Evolutionary conservation across 2,797 vertebrate species (phyloP), one percentile per base, ranked within the genome.

Genomic region (Acomys russatus): DNA sequence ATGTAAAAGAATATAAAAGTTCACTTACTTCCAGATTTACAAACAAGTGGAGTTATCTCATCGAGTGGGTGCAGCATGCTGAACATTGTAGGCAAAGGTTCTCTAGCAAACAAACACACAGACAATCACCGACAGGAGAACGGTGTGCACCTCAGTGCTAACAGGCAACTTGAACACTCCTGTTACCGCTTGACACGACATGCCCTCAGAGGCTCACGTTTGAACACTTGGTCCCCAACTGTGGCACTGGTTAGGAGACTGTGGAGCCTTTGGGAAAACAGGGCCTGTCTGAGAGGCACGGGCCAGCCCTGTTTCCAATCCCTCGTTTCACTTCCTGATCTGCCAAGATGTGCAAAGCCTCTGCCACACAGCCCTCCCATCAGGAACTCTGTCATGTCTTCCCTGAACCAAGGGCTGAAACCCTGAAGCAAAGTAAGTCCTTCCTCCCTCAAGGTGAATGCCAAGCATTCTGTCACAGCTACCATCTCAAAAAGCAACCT

Each of bases 1-100:
- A 88, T 14, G 0, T 59, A 89, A 91, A 96, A 92, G 63, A 88
- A 90, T 59, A 82, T n/a, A 56, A 96, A 97, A 94, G 59, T 17
- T 85, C n/a, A 94, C 98, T 71, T 98, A 99, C 99, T 99, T 99
- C 99, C 98, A 89, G 99, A 99, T 97, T 99, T 99, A 98, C 98
- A 99, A 84, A 99, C 98, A 10, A 99, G 98, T 76, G 99, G 99
- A 17, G 99, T 99, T 68, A 99, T 99, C 98, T 99, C 99, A 98
- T 99, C 99, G 94, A 99, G 98, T 1, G 99, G 99, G 97, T 99
- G 99, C 71, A 99, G 98, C 99, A 99, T 99, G 98, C 99, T 99
- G 98, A 99, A 99, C 97, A 99, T 98, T 0, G 99, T 99, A 1
- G 99, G 99, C 94, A 99, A 98, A 97, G 99, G 99, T 87, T 99